Evolutionary conservation across 2,888 invertebrate species (phyloP), one percentile per base, ranked within the genome.

Genomic region (Scaptodrosophila latifasciaeformis): DNA sequence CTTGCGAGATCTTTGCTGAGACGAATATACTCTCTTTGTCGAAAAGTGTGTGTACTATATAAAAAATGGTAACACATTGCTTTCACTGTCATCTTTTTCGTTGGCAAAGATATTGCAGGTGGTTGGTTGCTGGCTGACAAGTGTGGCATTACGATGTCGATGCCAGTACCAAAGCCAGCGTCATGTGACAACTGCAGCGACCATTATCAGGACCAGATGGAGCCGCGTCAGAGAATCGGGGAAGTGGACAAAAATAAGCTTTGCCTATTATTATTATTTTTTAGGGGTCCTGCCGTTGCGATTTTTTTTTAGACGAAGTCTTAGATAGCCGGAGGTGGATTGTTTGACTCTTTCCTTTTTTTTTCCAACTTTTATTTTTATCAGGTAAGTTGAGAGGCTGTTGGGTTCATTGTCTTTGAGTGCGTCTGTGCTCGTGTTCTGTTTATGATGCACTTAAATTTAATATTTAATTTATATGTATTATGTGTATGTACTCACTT

Each of bases 401-500:
- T 49, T 44, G 59, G 52, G 40, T 69, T 69, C 61, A 65, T 77
- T 74, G 70, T 74, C 13, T 59, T 50, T 57, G 46, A 19, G 35
- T 35, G 15, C 27, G 39, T 35, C 54, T 46, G 35, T 58, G 1
- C 37, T 13, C 37, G 45, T 51, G 53, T 51, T 45, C 45, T 62
- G 62, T 78, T 81, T 80, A 71, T 68, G 68, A 62, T 70, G 71
- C 69, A 70, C 70, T 82, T 68, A 78, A 81, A 69, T 78, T 81
- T 76, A 82, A 82, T 82, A 82, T 82, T 82, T 82, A 82, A 82
- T 82, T 81, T 82, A 74, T 69, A 82, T 82, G 67, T 56, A 50
- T 29, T 59, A 51, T 49, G 46, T 37, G n/a, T 29, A 5, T 37
- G 27, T 39, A n/a, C n/a, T n/a, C n/a, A n/a, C n/a, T n/a, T n/a